Base-by-base conservation (phyloP, 2,888 invertebrate species). In the Linhomoeus sp. region DNA sequence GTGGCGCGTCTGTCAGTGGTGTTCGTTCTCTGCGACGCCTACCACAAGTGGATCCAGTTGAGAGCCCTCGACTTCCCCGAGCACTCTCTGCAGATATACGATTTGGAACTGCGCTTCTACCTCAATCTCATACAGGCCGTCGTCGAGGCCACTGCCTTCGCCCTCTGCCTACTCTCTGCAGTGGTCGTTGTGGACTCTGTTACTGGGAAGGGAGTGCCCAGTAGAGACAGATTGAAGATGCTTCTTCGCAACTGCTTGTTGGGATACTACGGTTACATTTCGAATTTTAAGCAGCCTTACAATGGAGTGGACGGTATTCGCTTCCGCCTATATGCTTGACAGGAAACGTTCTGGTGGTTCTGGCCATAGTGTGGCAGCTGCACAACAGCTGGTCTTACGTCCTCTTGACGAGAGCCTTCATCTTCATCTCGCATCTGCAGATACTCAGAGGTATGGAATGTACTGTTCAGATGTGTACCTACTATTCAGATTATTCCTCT, bases 1-100 rank as follows among this genome's bases (percentile, higher is more conserved):
- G 42, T 49, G 22, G n/a, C n/a, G n/a, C 56, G 61, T 2, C 67
- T 87, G 40, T 75, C 79, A 12, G 71, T 85, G 15, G 75, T 86
- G 24, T 69, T 85, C 41, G 69, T 81, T 51, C 70, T 86, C 53
- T 71, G 83, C 59, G 84, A 86, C 67, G 79, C 85, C 0, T 85
- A 82, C 62, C 58, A 62, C 26, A 65, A 62, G 38, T 62, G 67
- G 75, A 57, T 83, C 44, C 48, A 52, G 12, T 54, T 58, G 38
- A 50, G 55, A 36, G 53, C 55, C 36, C 52, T 41, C 9, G n/a
- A n/a, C 5, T 19, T 15, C 7, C 26, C 55, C 19, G 51, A 53
- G 46, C 55, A 63, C 3, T 50, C 58, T 19, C 58, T 60, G 41
- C 36, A n/a, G n/a, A n/a, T n/a, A n/a, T n/a, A 63, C 26, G 66